Evolutionary conservation across 2,888 invertebrate species (phyloP), one percentile per base, ranked within the genome.

Genomic region (Tromatobia lineatoria): DNA sequence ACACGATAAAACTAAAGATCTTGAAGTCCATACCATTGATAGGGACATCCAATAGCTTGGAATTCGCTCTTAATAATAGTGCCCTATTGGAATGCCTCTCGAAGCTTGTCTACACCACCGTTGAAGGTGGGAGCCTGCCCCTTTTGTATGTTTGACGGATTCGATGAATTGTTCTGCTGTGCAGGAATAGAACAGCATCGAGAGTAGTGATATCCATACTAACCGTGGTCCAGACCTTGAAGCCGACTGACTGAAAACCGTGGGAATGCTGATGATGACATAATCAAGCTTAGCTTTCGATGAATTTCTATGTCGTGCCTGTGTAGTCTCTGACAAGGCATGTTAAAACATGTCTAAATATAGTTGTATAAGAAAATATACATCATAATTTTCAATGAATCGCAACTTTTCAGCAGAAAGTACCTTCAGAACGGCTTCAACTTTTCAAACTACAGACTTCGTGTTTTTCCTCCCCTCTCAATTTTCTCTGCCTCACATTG

Each of bases 191-290:
- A 80, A 57, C 73, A 59, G 52, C 79, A 54, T 50, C 70, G 29
- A 29, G 29, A 38, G 23, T 57, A 66, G 42, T 57, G n/a, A 66
- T 34, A 34, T 73, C 71, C 34, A 47, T 25, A 18, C 42, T 25
- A 34, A 45, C 52, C 18, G 15, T 29, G n/a, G 34, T 20, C 47
- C 47, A 47, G 42, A 47, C 73, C 34, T 52, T 7, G 25, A 64
- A n/a, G 23, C n/a, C 45, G 34, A 45, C 54, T 42, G 15, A 34
- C 66, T 66, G 57, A 57, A 38, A 74, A 66, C 66, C 73, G 59
- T 80, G 79, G 45, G 66, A 80, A 80, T 66, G 54, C 79, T 73
- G 64, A 57, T 73, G 64, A 57, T 54, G 29, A 73, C 64, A 42
- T 80, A 45, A 80, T 73, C 66, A 45, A 80, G 64, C 66, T 80